A percentile compares a stretch with the other conserved stretches of the same genome.
phyloP scores from a whole-genome alignment of 2,888 invertebrate species.

The Eudasyphora cyanicolor region DNA sequence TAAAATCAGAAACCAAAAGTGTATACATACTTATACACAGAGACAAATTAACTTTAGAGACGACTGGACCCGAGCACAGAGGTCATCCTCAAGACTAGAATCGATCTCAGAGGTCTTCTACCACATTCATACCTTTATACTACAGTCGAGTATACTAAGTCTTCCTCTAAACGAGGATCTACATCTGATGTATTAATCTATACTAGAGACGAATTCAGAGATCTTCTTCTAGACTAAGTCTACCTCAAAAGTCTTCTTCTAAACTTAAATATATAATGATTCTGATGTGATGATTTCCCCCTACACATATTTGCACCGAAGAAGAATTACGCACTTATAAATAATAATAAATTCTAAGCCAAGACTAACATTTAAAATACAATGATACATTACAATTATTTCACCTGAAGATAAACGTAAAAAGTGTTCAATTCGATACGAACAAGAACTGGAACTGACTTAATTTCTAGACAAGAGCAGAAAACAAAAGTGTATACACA shows the following conservation, averaged over 20 bases:
- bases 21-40: slow-evolving; percentile 4
- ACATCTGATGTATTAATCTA: too few species aligned
- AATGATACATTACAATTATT: slow-evolving; percentile 30
- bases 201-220: too few species aligned
- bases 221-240: too few species aligned
- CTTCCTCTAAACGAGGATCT: too few species aligned
- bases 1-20: not conserved
- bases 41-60: not conserved
- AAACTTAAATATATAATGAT: too few species aligned
- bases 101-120: too few species aligned
- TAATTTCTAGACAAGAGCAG: slow-evolving; percentile 25
- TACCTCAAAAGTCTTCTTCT: too few species aligned
- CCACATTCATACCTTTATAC: too few species aligned
- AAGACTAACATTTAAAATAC: slow-evolving; percentile 43
- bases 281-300: not conserved
- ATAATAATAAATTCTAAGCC: slow-evolving; percentile 37
- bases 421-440: slow-evolving; percentile 30
- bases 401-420: slow-evolving; percentile 18
- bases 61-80: too few species aligned
- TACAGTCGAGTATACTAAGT: too few species aligned
- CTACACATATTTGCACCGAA: slow-evolving; percentile 6
- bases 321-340: not conserved
- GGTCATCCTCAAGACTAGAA: too few species aligned
- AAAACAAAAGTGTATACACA: not conserved
- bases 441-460: slow-evolving; percentile 1